Base-by-base conservation (phyloP, 2,113 vertebrate species). In the Numenius arquata region DNA sequence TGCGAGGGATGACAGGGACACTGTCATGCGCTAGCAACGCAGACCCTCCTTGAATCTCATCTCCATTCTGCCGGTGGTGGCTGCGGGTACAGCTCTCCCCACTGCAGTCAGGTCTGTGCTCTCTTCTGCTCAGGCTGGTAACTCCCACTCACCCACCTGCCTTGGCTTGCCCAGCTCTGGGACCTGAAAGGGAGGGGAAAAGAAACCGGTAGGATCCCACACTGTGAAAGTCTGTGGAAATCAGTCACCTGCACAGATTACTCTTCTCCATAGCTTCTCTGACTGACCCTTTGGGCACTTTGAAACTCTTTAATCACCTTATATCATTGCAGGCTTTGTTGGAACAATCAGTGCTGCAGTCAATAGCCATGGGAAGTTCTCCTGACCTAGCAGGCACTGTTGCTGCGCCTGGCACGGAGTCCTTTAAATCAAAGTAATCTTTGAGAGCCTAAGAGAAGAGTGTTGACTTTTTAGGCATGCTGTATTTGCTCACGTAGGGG, bases 151-250 rank as follows among this genome's bases (percentile, higher is more conserved):
- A 0, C 15, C 22, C 6, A 30, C 36, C 38, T 63, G 27, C 12
- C 58, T 56, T 0, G 0, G 6, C 43, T 79, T 73, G 50, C 5
- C 0, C 3, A 43, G 30, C 13, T 77, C 40, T 22, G 1, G 56
- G 34, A 47, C 17, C 17, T 76, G 53, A 76, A 56, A 16, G 21
- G 41, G 16, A 66, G 15, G 21, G 9, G 19, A 34, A 59, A 34
- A 90, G 15, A 9, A 82, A 8, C 18, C 21, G 7, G 15, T 47
- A 65, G 32, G 22, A 76, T 86, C 13, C 53, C 29, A 6, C 2
- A 0, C 29, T 26, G 12, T 32, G 40, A 26, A 47, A 34, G 20
- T 41, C 56, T 38, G 40, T 47, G 40, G 50, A 80, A 89, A 26
- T 72, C 7, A 8, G 5, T 52, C 11, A 12, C 32, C 32, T 73